phyloP scores from a whole-genome alignment of 2,113 vertebrate species.

The Cephalopterus ornatus region DNA sequence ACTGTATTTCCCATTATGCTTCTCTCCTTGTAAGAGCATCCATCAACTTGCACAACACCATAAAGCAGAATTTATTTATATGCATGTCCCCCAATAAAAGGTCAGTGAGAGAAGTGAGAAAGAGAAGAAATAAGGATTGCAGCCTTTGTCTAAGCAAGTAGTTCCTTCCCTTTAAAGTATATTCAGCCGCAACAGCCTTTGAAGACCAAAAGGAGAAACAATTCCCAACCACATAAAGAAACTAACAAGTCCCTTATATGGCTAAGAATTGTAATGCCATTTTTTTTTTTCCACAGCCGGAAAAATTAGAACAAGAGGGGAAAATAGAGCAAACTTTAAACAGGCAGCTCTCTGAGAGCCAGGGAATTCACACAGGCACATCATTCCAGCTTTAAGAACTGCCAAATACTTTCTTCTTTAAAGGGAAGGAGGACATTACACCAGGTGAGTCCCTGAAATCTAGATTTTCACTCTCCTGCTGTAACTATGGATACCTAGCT shows the following conservation, averaged over 20 bases:
- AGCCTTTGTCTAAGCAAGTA: background rate
- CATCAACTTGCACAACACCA: background rate
- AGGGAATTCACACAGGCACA: slow-evolving; percentile 9
- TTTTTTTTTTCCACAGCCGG: background rate
- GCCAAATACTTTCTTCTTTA: slow-evolving; percentile 37
- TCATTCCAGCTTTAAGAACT: slow-evolving; percentile 23
- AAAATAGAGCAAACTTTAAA: slow-evolving; percentile 52
- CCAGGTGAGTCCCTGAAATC: slow-evolving; percentile 48
- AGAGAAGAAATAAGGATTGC: slow-evolving; percentile 10
- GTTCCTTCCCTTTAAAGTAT: slow-evolving; percentile 30
- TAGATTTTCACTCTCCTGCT: slow-evolving; percentile 17
- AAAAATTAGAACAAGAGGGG: slow-evolving; percentile 41
- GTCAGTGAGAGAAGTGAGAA: background rate
- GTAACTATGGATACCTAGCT: slow-evolving; percentile 60
- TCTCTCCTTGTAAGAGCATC: background rate
- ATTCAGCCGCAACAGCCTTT: slow-evolving; percentile 8
- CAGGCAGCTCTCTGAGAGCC: background rate
- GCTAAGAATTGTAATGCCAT: background rate
- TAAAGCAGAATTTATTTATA: slow-evolving; percentile 32
- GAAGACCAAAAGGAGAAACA: slow-evolving; percentile 52
- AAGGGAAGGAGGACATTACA: slow-evolving; percentile 53
- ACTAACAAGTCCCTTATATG: slow-evolving; percentile 50
- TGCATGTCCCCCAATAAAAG: background rate
- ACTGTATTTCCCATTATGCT: slow-evolving; percentile 31
- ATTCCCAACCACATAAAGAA: slow-evolving; percentile 47